Base-by-base conservation (phyloP, 37 sponge, comb jelly and placozoan genomes). In the Bolinopsis microptera region DNA sequence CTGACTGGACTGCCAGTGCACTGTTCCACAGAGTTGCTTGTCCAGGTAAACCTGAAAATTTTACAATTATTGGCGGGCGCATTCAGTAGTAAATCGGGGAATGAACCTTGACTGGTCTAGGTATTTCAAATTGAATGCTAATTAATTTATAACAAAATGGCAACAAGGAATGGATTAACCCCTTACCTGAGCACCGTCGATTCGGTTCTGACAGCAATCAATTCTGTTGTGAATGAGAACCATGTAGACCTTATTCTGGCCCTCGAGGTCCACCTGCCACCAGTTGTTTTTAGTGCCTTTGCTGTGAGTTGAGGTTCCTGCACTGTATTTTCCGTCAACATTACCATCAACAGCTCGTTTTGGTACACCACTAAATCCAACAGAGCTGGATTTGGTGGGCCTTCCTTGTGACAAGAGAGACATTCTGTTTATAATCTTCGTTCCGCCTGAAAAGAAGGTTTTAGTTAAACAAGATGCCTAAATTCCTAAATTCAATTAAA, bases 1-100 rank as follows among this genome's bases (percentile, higher is more conserved):
- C 18, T 28, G 75, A 8, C 31, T 5, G 13, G 75, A 28, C 31
- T 5, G 5, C 31, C 31, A 72, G 31, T 72, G 13, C 5, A 72
- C 31, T n/a, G 75, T 72, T 72, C 75, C 75, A 21, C 75, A 72
- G 26, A 72, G 75, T 8, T 72, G 2, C 75, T 72, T 72, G 75
- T 28, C 75, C 5, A 28, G 5, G 75, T 24, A 72, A 8, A 72
- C 75, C 75, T 72, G 75, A 28, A 21, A 28, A 67, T 22, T 22
- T n/a, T n/a, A n/a, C n/a, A n/a, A n/a, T n/a, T n/a, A n/a, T n/a
- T n/a, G n/a, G n/a, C n/a, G n/a, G n/a, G n/a, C n/a, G n/a, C n/a
- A n/a, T n/a, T n/a, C n/a, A n/a, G n/a, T n/a, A n/a, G n/a, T n/a
- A n/a, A n/a, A n/a, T n/a, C n/a, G n/a, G n/a, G n/a, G n/a, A n/a